Evolutionary conservation across 2,797 vertebrate genomes (phyloP), one percentile per base, ranked within the genome.

Genomic region (Xyrichtys novacula): DNA sequence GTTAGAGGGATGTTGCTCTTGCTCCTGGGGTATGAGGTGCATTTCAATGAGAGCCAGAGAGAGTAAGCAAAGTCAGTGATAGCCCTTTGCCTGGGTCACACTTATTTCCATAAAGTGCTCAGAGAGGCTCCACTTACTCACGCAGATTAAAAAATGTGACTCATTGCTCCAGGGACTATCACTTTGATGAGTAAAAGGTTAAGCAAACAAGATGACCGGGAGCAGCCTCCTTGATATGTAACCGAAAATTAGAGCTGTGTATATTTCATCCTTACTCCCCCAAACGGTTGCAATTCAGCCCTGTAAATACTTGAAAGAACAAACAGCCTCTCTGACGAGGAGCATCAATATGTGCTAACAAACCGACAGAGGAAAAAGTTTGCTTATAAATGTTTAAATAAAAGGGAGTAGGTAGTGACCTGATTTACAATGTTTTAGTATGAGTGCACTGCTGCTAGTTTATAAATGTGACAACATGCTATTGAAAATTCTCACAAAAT

Each of bases 91-190:
- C 63, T 53, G 49, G 75, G 56, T 81, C 62, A 83, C 16, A 14
- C 83, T 85, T 48, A 90, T 89, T 89, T 85, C 63, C 84, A 89
- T 89, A 84, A 89, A 88, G 80, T 63, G 76, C 83, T 83, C 52
- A 59, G 64, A 83, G 81, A 86, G 75, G 40, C 75, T 79, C 29
- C 42, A 57, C 68, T 89, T 87, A 85, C 77, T 89, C 78, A 83
- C 43, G 31, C 74, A 78, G 61, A 83, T 80, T 23, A 76, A 88
- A 84, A 80, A 85, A 79, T 72, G 58, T 71, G 83, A 89, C 68
- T 80, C 71, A 78, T 31, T 80, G 84, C 87, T 77, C 47, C 29
- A 36, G 73, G 81, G 80, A 76, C 40, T 61, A 73, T 81, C 31
- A 81, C 82, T 84, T 87, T 81, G 72, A 81, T 77, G 36, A 83